Percentiles rank a stretch among this genome's conserved stretches.
Conservation (phyloP, 2,888 invertebrate genomes). For the Pomacea canaliculata region DNA sequence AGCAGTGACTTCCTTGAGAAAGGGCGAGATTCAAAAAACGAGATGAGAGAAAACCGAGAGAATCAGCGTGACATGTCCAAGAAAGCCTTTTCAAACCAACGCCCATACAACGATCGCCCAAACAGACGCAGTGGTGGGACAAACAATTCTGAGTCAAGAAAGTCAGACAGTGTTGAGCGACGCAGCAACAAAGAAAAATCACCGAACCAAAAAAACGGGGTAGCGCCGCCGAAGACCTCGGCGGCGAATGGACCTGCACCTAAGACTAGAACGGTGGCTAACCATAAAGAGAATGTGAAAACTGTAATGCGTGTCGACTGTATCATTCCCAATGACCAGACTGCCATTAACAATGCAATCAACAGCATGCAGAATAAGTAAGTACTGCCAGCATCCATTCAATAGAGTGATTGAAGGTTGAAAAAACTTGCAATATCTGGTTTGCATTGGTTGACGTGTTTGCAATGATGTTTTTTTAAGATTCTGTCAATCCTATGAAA, state of each 20-base stretch:
- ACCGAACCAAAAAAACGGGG: conserved; percentile 63
- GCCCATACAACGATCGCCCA: conserved; percentile 66
- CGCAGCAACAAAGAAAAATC: conserved; percentile 60
- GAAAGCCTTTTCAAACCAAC: conserved; percentile 69
- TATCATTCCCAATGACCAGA: conserved; percentile 74
- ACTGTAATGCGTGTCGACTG: conserved; percentile 73
- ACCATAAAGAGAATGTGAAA: conserved; percentile 60
- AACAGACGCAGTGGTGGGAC: conserved; percentile 41
- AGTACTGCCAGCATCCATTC: conserved; percentile 27
- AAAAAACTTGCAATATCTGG: neutral
- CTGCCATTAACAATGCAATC: conserved; percentile 73
- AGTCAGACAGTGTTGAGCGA: conserved; percentile 40
- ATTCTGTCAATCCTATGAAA: conserved; percentile 19
- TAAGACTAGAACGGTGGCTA: conserved; percentile 50
- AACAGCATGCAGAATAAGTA: conserved; percentile 61
- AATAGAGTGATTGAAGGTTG: neutral
- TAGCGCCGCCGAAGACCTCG: conserved; percentile 55
- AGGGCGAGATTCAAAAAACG: conserved; percentile 58
- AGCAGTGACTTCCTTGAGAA: conserved; percentile 76
- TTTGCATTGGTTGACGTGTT: neutral
- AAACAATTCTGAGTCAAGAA: conserved; percentile 35
- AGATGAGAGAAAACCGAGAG: conserved; percentile 48
- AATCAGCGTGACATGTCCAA: conserved; percentile 43
- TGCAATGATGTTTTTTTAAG: conserved; percentile 9
- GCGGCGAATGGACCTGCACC: conserved; percentile 43